Conservation (phyloP, 2,113 vertebrate species). For the Rhea pennata region DNA sequence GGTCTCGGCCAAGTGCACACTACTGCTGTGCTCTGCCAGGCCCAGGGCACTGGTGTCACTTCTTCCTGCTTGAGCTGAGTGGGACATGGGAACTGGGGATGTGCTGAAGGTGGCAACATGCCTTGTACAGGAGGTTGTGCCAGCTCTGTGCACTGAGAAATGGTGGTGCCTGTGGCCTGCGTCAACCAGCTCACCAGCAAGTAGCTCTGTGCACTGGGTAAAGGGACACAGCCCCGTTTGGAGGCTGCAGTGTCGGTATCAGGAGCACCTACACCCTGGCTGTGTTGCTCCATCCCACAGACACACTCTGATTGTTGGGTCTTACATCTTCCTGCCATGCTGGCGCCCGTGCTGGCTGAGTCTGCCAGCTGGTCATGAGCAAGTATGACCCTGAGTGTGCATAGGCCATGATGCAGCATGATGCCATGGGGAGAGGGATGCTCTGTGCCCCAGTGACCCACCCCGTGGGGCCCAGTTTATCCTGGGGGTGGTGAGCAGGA, state of each 20-base stretch:
- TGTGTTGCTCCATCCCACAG: neutral
- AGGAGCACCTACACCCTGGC: rapidly evolving
- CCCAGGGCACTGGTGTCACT: neutral
- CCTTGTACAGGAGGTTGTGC: neutral
- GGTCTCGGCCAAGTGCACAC: neutral
- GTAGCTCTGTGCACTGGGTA: neutral
- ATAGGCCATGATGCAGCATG: neutral
- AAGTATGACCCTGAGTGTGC: no score
- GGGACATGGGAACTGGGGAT: rapidly evolving
- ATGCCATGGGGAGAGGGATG: neutral
- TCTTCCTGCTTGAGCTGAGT: neutral
- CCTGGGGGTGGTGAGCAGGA: neutral
- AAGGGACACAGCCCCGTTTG: no score
- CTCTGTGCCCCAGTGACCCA: neutral
- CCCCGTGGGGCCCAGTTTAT: neutral
- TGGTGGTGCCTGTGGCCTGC: no score
- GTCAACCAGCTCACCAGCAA: no score
- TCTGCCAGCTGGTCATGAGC: no score
- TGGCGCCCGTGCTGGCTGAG: neutral
- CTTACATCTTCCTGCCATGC: rapidly evolving
- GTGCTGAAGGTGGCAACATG: neutral
- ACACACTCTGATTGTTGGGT: neutral
- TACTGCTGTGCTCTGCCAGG: neutral
- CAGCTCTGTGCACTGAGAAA: neutral
- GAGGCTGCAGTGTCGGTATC: no score